Percentiles rank a stretch among this genome's conserved stretches.
phyloP scores from a whole-genome alignment of 1,140 invertebrate genomes.

The Cephus cinctus region DNA sequence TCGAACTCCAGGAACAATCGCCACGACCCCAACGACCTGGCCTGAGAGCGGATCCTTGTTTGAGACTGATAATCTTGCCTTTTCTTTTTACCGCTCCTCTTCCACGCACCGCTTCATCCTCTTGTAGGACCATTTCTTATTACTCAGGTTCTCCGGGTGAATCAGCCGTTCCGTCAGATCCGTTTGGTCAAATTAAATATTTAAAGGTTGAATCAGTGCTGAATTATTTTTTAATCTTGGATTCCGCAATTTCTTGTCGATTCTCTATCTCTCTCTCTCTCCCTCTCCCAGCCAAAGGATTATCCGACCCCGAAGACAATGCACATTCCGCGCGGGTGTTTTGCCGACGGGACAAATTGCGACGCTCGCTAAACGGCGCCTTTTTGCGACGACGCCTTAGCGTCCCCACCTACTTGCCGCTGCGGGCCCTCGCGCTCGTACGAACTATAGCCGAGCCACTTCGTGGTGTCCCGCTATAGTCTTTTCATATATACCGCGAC shows the following conservation, averaged over 20 bases:
- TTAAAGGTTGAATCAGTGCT: too few relatives aligned
- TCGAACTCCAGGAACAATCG: conserved; percentile 35
- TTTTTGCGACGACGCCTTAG: too few relatives aligned
- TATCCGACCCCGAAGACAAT: conserved; percentile 34
- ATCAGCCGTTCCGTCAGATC: too few relatives aligned
- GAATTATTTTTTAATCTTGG: too few relatives aligned
- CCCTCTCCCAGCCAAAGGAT: not conserved
- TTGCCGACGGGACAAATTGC: conserved; percentile 52
- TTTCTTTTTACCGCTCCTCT: too few relatives aligned
- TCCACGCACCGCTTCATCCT: too few relatives aligned
- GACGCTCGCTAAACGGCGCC: conserved; percentile 45
- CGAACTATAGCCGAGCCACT: too few relatives aligned
- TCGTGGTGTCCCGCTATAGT: not conserved
- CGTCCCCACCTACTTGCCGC: too few relatives aligned
- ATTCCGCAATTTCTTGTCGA: not conserved
- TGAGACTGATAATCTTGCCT: too few relatives aligned
- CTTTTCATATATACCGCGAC: not conserved
- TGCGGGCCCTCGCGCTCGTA: conserved; percentile 22
- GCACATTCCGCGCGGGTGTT: conserved; percentile 46
- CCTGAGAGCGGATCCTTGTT: conserved; percentile 52
- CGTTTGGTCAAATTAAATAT: too few relatives aligned
- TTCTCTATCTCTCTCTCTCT: not conserved
- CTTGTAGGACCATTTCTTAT: too few relatives aligned
- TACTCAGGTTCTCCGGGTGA: too few relatives aligned
- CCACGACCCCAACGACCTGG: conserved; percentile 47